Percentiles rank a stretch among this genome's conserved stretches.
Evolutionary conservation across 2,113 vertebrate genomes (phyloP).

Genomic region (Tychaedon coryphoeus): DNA sequence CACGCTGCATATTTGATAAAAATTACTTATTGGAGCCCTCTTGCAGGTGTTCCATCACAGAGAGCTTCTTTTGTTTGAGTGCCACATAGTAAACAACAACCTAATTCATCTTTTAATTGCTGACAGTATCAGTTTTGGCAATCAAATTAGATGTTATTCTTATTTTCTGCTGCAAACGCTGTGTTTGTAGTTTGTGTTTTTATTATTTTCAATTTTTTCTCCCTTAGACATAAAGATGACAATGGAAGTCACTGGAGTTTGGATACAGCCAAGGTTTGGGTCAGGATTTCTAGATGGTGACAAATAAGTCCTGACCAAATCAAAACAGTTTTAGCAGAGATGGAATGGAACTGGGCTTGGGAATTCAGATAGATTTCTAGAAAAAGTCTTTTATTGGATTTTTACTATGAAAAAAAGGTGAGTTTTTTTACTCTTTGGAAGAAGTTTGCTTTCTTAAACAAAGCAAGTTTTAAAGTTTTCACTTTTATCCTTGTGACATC

Average conservation of each 20-base stretch:
- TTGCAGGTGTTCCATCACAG: background rate
- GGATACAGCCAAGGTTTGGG: constrained; percentile 65
- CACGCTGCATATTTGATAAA: background rate
- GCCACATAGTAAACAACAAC: background rate
- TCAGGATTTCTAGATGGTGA: background rate
- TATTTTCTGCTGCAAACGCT: background rate
- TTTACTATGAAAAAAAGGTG: background rate
- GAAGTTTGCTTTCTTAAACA: background rate
- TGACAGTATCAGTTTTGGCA: background rate
- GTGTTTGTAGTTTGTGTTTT: background rate
- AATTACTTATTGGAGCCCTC: background rate
- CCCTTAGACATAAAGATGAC: constrained; percentile 73
- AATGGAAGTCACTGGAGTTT: constrained; percentile 72
- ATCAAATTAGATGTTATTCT: background rate
- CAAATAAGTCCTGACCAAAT: background rate
- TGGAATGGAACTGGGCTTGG: background rate
- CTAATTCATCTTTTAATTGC: background rate
- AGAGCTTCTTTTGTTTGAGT: background rate
- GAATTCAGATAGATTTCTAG: background rate
- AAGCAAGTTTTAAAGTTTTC: background rate
- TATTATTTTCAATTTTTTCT: background rate
- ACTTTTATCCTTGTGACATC: background rate
- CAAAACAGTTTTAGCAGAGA: background rate
- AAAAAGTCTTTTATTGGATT: background rate
- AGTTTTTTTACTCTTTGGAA: background rate